Base-by-base conservation (phyloP, 30 jellyfish, hydroid and myxozoan genomes). In the Mastigias papua region DNA sequence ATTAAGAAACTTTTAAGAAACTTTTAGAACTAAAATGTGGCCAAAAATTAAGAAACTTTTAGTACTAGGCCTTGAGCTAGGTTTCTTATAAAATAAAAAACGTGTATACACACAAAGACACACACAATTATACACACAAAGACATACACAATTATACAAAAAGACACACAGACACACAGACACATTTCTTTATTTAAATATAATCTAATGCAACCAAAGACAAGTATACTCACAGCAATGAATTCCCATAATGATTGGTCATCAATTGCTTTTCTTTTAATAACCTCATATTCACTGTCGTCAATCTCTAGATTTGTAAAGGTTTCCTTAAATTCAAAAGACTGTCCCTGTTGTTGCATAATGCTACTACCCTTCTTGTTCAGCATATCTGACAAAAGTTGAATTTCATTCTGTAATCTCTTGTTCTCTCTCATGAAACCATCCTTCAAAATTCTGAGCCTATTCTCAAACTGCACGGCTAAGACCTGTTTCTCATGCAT, bases 181-280 rank as follows among this genome's bases (percentile, higher is more conserved):
- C n/a, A n/a, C n/a, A n/a, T n/a, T n/a, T n/a, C n/a, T n/a, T n/a
- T n/a, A n/a, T n/a, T n/a, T n/a, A n/a, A n/a, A n/a, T n/a, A n/a
- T n/a, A n/a, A n/a, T n/a, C n/a, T n/a, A n/a, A n/a, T n/a, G n/a
- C n/a, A n/a, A n/a, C n/a, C n/a, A n/a, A n/a, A n/a, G n/a, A n/a
- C n/a, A n/a, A n/a, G n/a, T n/a, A n/a, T n/a, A 78, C 97, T 70
- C 64, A 93, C 98, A 31, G 95, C 84, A 63, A 93, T 87, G 50
- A 93, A 57, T 48, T 93, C 97, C 69, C 90, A 75, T 19, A 78
- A 73, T 15, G 97, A 71, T 34, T 78, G 86, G 23, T 82, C 95
- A 9, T 88, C 90, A 29, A 73, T 65, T 64, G 78, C 29, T 69
- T 87, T 75, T 23, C 95, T 92, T 77, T 93, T 93, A 50, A 93